Percentiles rank a stretch among this genome's conserved stretches.
Conservation (phyloP, 2,888 invertebrate genomes). For the Sminthurinus aureus region DNA sequence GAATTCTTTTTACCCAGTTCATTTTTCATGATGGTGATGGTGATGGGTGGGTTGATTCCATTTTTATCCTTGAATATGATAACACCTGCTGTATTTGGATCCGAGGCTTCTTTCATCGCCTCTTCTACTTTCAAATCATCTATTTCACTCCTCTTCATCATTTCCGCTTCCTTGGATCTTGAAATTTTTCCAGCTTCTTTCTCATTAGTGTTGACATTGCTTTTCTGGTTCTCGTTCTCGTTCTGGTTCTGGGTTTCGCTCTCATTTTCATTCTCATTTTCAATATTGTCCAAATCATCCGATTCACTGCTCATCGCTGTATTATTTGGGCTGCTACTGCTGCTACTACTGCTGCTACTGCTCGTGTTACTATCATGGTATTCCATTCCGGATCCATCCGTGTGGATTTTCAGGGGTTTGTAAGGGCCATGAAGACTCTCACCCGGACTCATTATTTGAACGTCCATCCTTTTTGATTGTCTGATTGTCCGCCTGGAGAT, state of each 20-base stretch:
- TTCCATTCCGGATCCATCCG: neutral
- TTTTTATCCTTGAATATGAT: conserved; percentile 41
- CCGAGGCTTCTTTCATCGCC: conserved; percentile 22
- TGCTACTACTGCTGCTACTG: neutral
- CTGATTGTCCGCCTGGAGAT: too few relatives aligned
- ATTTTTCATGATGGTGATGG: conserved; percentile 29
- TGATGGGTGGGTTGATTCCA: conserved; percentile 31
- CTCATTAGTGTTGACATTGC: neutral
- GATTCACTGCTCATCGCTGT: neutral
- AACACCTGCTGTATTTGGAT: conserved; percentile 22
- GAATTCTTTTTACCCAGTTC: neutral
- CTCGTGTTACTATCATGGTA: neutral
- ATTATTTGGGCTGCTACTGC: neutral
- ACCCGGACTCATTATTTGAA: neutral
- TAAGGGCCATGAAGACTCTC: neutral
- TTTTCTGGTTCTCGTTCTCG: neutral
- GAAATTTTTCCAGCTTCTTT: neutral
- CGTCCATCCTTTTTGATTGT: neutral
- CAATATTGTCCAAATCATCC: neutral
- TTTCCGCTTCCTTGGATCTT: too few relatives aligned
- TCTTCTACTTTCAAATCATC: conserved; percentile 11
- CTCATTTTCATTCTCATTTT: neutral
- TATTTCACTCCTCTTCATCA: too few relatives aligned
- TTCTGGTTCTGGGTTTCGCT: neutral
- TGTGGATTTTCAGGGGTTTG: neutral